Evolutionary conservation across 2,113 vertebrate genomes (phyloP), one percentile per base, ranked within the genome.

Genomic region (Chauna torquata): DNA sequence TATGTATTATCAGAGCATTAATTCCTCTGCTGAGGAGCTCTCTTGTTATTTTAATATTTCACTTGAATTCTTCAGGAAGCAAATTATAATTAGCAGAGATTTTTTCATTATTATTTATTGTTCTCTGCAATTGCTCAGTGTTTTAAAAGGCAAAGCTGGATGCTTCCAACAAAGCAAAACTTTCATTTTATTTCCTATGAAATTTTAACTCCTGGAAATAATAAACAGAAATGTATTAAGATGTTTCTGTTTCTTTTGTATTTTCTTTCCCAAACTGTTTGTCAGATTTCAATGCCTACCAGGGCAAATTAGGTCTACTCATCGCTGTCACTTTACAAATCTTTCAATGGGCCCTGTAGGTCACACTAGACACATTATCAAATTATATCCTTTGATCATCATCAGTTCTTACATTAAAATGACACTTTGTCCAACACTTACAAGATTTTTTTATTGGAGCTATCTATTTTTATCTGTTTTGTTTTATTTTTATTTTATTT

Each of bases 11-110:
- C 55, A 59, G 54, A 82, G 61, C 45, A 80, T 80, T 85, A 79
- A 82, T 84, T 92, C 54, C 34, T 83, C 65, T 65, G 79, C 13
- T 75, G 45, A 88, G 50, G 70, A 82, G 80, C 4, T 50, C 22
- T 75, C 34, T 54, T 70, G 25, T 44, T 81, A 69, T 90, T 94
- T 88, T 91, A 92, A 87, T 81, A 34, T 32, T 72, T 58, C 69
- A 78, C 55, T 52, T 75, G 69, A 91, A 83, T 77, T 82, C n/a
- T 23, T 92, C 42, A 70, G 28, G 47, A 79, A 82, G 22, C 65
- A 79, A 75, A 92, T 79, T 3, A 74, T 25, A 92, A 95, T 81
- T 83, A 90, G 70, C 4, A 3, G 22, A 34, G 23, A 5, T 38
- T 59, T 57, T 82, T 86, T 54, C n/a, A 57, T 81, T 82, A 76